Base-by-base conservation (phyloP, 2,113 vertebrate genomes). In the Pimephales promelas region DNA sequence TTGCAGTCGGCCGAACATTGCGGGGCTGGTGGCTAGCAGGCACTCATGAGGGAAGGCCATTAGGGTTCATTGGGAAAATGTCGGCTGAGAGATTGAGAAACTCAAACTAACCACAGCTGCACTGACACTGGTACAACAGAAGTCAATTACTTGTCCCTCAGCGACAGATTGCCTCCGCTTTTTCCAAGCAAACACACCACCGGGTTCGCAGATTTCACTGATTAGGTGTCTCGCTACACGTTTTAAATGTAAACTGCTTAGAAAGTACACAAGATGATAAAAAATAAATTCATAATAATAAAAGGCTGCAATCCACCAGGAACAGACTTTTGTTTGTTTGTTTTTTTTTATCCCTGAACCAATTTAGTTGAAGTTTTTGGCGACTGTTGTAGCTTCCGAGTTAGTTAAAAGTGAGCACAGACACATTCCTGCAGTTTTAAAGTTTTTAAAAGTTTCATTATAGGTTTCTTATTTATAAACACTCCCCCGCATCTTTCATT, bases 111-210 rank as follows among this genome's bases (percentile, higher is more conserved):
- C 82, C 45, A 59, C 64, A 36, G 52, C 66, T 49, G 56, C 66
- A 56, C 11, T n/a, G 47, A 49, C 81, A 79, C 49, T 14, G 31
- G 59, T 84, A 73, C 79, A 78, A 31, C 66, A 71, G 66, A 52
- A 87, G 79, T 82, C 83, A 84, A 82, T 84, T 87, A 83, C 75
- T 79, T 57, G 79, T 83, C 79, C 66, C 54, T 79, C 74, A 7
- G 31, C 64, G n/a, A 80, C 59, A 61, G 78, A 87, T 84, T 87
- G 78, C 47, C 68, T 82, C 45, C 3, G 56, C 66, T 28, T 78
- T 85, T 66, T 28, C 59, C 1, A 28, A 66, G 54, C 43, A 16
- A 3, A 8, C 20, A 31, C 26, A 47, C n/a, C 74, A 66, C 9
- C 6, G 52, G 64, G 43, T 72, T 74, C 34, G 62, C 6, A 11